phyloP scores from a whole-genome alignment of 2,113 vertebrate species.

The Sylvietta virens region DNA sequence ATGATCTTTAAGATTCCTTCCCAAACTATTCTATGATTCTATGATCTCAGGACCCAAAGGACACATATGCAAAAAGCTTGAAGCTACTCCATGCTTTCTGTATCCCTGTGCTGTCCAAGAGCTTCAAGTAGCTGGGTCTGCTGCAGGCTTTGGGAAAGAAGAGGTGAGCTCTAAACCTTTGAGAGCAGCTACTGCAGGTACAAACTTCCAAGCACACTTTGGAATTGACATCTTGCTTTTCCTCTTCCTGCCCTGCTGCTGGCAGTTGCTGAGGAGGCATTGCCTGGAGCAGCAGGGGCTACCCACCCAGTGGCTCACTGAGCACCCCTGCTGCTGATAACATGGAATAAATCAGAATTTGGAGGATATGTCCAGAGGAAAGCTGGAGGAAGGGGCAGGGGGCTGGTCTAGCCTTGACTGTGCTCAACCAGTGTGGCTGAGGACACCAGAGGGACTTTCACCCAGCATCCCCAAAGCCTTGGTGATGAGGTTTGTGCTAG shows the following conservation, averaged over 20 bases:
- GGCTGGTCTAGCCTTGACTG: background rate
- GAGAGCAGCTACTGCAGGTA: background rate
- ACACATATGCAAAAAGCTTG: background rate
- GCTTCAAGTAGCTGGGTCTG: background rate
- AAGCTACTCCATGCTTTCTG: background rate
- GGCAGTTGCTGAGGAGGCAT: background rate
- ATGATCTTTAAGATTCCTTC: background rate
- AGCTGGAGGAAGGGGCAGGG: background rate
- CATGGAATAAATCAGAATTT: background rate
- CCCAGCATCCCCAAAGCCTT: background rate
- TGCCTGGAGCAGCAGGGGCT: background rate
- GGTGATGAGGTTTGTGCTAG: background rate
- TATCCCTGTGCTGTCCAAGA: background rate
- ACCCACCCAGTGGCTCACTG: background rate
- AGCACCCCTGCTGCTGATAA: background rate
- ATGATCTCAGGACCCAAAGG: background rate
- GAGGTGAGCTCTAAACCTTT: background rate
- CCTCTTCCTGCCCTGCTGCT: background rate
- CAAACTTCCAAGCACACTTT: background rate
- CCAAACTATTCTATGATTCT: background rate
- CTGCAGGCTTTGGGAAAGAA: background rate
- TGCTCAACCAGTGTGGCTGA: background rate
- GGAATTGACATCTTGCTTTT: background rate
- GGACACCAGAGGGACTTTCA: background rate
- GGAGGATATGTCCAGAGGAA: background rate